A percentile compares a stretch with the other conserved stretches of the same genome.
phyloP scores from a whole-genome alignment of 1,140 invertebrate species.

The Lineus longissimus region DNA sequence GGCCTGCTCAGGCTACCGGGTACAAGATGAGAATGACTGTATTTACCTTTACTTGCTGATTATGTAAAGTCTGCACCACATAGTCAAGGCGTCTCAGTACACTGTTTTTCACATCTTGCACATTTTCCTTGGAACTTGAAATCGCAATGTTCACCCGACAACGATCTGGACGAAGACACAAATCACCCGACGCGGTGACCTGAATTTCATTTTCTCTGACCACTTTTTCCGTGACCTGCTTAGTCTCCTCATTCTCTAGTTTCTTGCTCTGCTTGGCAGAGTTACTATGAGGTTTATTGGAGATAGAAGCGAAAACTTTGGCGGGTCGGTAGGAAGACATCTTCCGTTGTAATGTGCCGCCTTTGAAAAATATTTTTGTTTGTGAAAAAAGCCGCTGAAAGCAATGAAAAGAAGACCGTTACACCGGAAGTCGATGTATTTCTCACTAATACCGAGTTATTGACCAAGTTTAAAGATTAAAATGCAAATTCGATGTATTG shows the following conservation, averaged over 20 bases:
- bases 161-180: conserved; percentile 40
- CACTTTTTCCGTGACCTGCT: conserved; percentile 14
- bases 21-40: too few species aligned
- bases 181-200: conserved; percentile 44
- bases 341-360: background rate
- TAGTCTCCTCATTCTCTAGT: background rate
- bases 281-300: background rate
- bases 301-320: conserved; percentile 14
- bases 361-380: background rate
- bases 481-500: conserved; percentile 8
- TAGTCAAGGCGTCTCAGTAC: conserved; percentile 44
- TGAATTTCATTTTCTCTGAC: conserved; percentile 31
- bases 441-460: conserved; percentile 3
- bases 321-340: conserved; percentile 2
- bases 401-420: too few species aligned
- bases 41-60: conserved; percentile 39
- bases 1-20: too few species aligned
- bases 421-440: background rate
- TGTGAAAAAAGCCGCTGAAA: conserved; percentile 9
- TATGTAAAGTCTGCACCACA: conserved; percentile 42
- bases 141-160: conserved; percentile 37
- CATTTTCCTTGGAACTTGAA: conserved; percentile 35
- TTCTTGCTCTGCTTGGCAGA: conserved; percentile 14
- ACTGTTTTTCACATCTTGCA: conserved; percentile 48
- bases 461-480: conserved; percentile 18